Conservation (phyloP, 2,113 vertebrate genomes). For the Reinhardtius hippoglossoides region DNA sequence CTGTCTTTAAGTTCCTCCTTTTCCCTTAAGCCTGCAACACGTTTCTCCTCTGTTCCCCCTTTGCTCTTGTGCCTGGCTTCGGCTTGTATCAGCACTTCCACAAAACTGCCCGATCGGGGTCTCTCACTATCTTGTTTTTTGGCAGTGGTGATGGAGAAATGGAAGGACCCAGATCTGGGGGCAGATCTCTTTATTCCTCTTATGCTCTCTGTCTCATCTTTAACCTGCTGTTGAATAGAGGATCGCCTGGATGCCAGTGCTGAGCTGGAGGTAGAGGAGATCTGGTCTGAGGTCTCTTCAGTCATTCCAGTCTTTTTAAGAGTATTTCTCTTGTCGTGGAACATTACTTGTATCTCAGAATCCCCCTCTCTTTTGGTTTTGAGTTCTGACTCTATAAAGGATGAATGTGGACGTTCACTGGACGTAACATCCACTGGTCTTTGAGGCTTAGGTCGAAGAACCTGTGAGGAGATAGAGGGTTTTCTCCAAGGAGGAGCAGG, state of each 20-base stretch:
- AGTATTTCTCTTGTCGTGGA: constrained; percentile 41
- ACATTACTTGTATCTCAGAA: constrained; percentile 24
- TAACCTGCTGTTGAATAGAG: constrained; percentile 37
- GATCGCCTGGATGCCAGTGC: constrained; percentile 23
- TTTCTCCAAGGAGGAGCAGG: constrained; percentile 3
- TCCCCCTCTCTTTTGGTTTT: constrained; percentile 35
- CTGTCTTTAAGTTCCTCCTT: constrained; percentile 57
- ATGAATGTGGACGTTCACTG: constrained; percentile 49
- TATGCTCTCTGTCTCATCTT: constrained; percentile 36
- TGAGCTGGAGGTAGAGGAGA: neutral
- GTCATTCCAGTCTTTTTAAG: constrained; percentile 18
- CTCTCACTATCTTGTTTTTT: constrained; percentile 73
- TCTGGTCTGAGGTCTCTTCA: constrained; percentile 12
- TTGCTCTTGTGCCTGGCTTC: constrained; percentile 47
- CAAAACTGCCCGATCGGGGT: constrained; percentile 80
- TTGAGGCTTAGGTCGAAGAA: constrained; percentile 52
- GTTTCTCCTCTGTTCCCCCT: constrained; percentile 57
- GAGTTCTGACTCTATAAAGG: constrained; percentile 54
- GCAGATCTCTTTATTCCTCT: constrained; percentile 69
- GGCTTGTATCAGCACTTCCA: constrained; percentile 70
- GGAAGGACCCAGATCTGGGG: constrained; percentile 68
- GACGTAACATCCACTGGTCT: constrained; percentile 17
- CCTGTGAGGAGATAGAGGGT: constrained; percentile 17
- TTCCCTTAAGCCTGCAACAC: constrained; percentile 60
- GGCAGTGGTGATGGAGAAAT: constrained; percentile 83